Percentiles rank a stretch among this genome's conserved stretches.
phyloP scores from a whole-genome alignment of 2,797 vertebrate species.

The Lacerta agilis region DNA sequence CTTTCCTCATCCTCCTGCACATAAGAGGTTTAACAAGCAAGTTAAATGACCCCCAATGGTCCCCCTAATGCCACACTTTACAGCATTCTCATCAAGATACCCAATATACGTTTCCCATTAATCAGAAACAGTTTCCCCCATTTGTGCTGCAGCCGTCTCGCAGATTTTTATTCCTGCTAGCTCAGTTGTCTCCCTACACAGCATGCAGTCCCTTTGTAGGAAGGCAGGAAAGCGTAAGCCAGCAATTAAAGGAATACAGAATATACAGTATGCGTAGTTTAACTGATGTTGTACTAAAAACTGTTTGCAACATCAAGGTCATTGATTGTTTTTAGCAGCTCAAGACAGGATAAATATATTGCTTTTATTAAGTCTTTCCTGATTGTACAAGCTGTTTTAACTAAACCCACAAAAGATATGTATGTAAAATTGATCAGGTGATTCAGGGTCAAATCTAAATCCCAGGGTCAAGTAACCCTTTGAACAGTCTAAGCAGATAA shows the following conservation, averaged over 20 bases:
- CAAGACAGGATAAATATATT: conserved; percentile 58
- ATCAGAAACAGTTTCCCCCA: conserved; percentile 58
- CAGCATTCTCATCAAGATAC: conserved; percentile 45
- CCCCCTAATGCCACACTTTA: conserved; percentile 39
- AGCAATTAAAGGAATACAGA: conserved; percentile 61
- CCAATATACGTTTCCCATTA: conserved; percentile 61
- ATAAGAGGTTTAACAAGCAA: conserved; percentile 57
- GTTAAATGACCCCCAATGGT: conserved; percentile 62
- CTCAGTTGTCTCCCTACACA: conserved; percentile 55
- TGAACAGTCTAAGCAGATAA: conserved; percentile 74
- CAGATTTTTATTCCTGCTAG: conserved; percentile 45
- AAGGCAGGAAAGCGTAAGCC: conserved; percentile 58
- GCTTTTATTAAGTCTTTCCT: conserved; percentile 52
- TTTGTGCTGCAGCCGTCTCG: conserved; percentile 54
- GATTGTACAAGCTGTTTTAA: conserved; percentile 57
- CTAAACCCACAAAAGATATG: conserved; percentile 72
- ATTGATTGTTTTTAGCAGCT: conserved; percentile 53
- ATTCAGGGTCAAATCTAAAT: conserved; percentile 72
- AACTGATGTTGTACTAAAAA: conserved; percentile 55
- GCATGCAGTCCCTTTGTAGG: conserved; percentile 38
- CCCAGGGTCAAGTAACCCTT: conserved; percentile 75
- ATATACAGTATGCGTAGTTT: conserved; percentile 43
- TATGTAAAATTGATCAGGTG: conserved; percentile 68
- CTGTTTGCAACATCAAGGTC: conserved; percentile 54
- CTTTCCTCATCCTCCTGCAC: conserved; percentile 53